Percentiles rank a stretch among this genome's conserved stretches.
Conservation (phyloP, 2,888 invertebrate genomes). For the Entomobrya multifasciata region DNA sequence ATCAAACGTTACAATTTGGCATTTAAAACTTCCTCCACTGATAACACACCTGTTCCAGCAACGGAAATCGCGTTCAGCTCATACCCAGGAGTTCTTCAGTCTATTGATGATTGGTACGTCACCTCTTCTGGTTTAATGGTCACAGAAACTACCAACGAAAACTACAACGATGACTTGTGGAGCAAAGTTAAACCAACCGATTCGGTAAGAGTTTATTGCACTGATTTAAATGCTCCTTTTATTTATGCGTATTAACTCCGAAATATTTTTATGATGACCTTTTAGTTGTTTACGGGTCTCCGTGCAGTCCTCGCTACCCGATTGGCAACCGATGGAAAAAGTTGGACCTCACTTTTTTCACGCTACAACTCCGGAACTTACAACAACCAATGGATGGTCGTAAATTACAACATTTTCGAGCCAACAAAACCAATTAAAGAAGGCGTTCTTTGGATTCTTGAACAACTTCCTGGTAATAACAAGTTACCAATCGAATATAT, state of each 20-base stretch:
- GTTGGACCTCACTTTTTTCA: slow-evolving; percentile 88
- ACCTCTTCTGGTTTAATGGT: slow-evolving; percentile 86
- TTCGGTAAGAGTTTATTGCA: slow-evolving; percentile 81
- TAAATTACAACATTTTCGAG: slow-evolving; percentile 87
- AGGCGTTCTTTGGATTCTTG: slow-evolving; percentile 87
- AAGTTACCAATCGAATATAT: slow-evolving; percentile 79
- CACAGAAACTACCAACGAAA: slow-evolving; percentile 89
- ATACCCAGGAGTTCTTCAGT: slow-evolving; percentile 91
- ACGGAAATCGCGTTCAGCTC: slow-evolving; percentile 89
- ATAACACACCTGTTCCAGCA: slow-evolving; percentile 84
- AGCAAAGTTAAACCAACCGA: slow-evolving; percentile 85
- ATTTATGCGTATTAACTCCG: not conserved
- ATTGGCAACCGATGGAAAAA: slow-evolving; percentile 86
- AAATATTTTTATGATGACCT: not conserved
- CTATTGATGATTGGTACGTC: slow-evolving; percentile 91
- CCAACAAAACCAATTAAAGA: slow-evolving; percentile 81
- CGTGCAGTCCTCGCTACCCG: slow-evolving; percentile 92
- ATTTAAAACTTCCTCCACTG: slow-evolving; percentile 85
- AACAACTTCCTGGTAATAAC: slow-evolving; percentile 86
- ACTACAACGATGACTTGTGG: slow-evolving; percentile 88
- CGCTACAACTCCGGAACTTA: slow-evolving; percentile 90
- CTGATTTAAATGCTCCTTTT: too few relatives aligned
- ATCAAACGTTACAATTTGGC: slow-evolving; percentile 92
- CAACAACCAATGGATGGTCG: slow-evolving; percentile 93
- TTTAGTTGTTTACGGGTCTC: slow-evolving; percentile 87